Conservation (phyloP, 2,888 invertebrate genomes). For the Vandiemenella viatica region DNA sequence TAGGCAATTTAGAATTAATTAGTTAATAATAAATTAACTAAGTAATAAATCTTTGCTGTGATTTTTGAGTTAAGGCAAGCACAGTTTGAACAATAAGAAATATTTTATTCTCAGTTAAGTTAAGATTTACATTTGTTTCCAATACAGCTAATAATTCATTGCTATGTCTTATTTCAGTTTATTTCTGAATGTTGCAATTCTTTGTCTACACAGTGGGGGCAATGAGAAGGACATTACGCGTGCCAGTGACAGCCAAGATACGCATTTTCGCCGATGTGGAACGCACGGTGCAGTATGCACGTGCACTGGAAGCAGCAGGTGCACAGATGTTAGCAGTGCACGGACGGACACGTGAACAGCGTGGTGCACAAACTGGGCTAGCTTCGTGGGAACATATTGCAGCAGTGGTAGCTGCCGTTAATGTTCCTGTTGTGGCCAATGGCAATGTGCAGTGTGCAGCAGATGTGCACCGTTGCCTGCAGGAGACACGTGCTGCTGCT, state of each 20-base stretch:
- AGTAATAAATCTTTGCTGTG: no score
- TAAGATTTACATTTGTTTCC: constrained; percentile 55
- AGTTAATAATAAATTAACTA: no score
- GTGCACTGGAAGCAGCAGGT: constrained; percentile 88
- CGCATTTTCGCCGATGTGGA: constrained; percentile 73
- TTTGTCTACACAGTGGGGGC: constrained; percentile 48
- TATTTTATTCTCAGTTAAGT: no score
- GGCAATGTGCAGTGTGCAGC: constrained; percentile 88
- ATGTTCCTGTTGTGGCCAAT: constrained; percentile 91
- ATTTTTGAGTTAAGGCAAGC: no score
- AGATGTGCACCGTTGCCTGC: constrained; percentile 72
- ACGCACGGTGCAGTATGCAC: constrained; percentile 80
- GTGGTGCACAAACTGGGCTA: constrained; percentile 86
- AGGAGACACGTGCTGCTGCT: constrained; percentile 69
- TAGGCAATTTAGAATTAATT: no score
- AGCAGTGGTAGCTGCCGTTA: constrained; percentile 67
- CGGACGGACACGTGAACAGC: constrained; percentile 88
- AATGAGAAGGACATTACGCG: constrained; percentile 49
- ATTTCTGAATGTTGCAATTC: no score
- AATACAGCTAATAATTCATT: constrained; percentile 61
- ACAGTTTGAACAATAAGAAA: no score
- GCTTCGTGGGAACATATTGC: constrained; percentile 90
- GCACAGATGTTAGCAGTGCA: constrained; percentile 87
- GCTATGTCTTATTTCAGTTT: no score
- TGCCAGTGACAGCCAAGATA: constrained; percentile 96